Percentiles rank a stretch among this genome's conserved stretches.
Conservation (phyloP, 2,888 invertebrate species). For the Pterobdella sp. region DNA sequence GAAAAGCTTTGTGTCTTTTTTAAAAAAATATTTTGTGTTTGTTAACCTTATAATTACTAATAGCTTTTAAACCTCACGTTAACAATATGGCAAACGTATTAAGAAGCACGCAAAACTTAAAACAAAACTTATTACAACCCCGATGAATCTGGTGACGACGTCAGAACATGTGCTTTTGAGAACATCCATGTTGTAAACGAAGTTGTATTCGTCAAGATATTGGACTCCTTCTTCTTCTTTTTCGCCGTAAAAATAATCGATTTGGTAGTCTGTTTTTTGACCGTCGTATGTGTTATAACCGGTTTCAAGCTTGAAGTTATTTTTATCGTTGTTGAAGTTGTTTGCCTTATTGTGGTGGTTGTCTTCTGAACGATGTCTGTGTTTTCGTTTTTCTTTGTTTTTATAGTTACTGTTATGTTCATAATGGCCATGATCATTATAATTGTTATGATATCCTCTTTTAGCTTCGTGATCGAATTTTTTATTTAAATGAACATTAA, state of each 20-base stretch:
- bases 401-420: not conserved
- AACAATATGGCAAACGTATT: too few species aligned
- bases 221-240: not conserved
- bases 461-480: not conserved
- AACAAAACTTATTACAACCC: too few species aligned
- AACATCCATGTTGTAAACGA: not conserved
- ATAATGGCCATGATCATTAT: not conserved
- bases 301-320: not conserved
- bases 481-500: not conserved
- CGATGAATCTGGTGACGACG: conserved; percentile 8
- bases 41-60: too few species aligned
- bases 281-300: not conserved
- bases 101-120: too few species aligned
- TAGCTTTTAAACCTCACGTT: too few species aligned
- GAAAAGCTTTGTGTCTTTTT: too few species aligned
- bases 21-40: too few species aligned
- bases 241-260: not conserved
- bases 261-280: not conserved
- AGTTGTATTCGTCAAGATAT: conserved; percentile 3
- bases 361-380: not conserved
- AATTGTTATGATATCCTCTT: not conserved
- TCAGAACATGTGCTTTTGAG: conserved; percentile 4
- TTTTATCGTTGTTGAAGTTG: not conserved
- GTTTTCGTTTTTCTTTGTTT: not conserved
- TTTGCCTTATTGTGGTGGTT: not conserved